Conservation (phyloP, 2,113 vertebrate genomes). For the Ginglymostoma cirratum region DNA sequence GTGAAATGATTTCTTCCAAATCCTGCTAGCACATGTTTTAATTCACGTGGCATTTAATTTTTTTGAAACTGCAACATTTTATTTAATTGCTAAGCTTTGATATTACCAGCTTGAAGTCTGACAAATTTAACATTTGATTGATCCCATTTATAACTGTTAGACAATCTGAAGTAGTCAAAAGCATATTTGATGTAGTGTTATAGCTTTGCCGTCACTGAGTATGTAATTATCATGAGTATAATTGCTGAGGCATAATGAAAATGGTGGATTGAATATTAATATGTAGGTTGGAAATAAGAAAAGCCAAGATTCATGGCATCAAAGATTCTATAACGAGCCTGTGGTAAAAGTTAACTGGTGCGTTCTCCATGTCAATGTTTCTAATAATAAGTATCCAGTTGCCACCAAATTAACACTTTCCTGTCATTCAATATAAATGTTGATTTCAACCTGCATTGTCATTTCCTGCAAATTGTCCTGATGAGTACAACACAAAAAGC, state of each 20-base stretch:
- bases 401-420: too few species aligned
- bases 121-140: background rate
- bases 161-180: background rate
- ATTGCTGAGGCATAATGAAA: background rate
- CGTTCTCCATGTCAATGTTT: too few species aligned
- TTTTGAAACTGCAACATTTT: background rate
- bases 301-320: background rate
- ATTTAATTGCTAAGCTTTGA: conserved; percentile 9
- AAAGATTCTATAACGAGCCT: background rate
- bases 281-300: background rate
- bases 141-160: background rate
- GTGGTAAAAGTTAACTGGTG: background rate
- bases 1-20: background rate
- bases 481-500: too few species aligned
- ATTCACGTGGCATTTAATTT: background rate
- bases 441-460: too few species aligned
- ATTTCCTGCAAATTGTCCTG: too few species aligned
- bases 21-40: background rate
- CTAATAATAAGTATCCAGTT: too few species aligned
- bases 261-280: background rate
- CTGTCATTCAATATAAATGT: too few species aligned
- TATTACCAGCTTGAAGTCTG: background rate
- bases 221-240: background rate
- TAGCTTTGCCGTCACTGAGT: background rate
- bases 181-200: background rate